Conservation (phyloP, 2,888 invertebrate genomes). For the Spilosoma lubricipeda region DNA sequence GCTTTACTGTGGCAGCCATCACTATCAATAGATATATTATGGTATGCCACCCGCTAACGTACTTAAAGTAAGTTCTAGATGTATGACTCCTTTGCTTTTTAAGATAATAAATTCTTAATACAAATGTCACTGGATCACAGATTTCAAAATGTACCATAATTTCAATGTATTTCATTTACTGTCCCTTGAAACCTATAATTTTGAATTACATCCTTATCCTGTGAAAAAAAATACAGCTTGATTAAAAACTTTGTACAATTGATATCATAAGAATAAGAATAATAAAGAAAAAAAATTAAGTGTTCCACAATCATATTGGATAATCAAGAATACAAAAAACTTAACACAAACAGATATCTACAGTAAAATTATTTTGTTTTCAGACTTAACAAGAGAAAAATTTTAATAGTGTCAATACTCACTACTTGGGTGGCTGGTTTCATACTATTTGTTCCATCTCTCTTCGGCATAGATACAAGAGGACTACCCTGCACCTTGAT, state of each 20-base stretch:
- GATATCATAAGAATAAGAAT: neutral
- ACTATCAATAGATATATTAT: conserved; percentile 94
- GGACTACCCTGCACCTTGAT: conserved; percentile 93
- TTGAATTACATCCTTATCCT: too few relatives aligned
- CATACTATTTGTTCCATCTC: conserved; percentile 89
- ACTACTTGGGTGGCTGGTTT: conserved; percentile 91
- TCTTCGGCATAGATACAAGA: conserved; percentile 89
- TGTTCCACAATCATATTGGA: neutral
- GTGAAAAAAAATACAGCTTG: neutral
- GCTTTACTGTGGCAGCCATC: conserved; percentile 92
- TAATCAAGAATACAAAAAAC: conserved; percentile 57
- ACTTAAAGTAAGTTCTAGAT: conserved; percentile 88
- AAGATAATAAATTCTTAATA: too few relatives aligned
- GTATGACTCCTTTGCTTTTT: too few relatives aligned
- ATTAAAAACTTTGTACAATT: neutral
- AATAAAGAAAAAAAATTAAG: neutral
- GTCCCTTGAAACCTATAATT: too few relatives aligned
- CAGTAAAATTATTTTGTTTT: conserved; percentile 29
- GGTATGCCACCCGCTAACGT: conserved; percentile 91
- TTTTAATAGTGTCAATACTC: conserved; percentile 89
- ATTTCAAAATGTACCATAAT: too few relatives aligned
- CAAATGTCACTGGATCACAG: too few relatives aligned
- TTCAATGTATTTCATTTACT: too few relatives aligned
- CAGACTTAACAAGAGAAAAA: conserved; percentile 89
- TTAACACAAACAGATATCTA: conserved; percentile 61